These are phyloP conservation scores for Metridium senile DNA, from an alignment of 92 coral and sea anemone species.

Conservation along the genomic window DNA sequence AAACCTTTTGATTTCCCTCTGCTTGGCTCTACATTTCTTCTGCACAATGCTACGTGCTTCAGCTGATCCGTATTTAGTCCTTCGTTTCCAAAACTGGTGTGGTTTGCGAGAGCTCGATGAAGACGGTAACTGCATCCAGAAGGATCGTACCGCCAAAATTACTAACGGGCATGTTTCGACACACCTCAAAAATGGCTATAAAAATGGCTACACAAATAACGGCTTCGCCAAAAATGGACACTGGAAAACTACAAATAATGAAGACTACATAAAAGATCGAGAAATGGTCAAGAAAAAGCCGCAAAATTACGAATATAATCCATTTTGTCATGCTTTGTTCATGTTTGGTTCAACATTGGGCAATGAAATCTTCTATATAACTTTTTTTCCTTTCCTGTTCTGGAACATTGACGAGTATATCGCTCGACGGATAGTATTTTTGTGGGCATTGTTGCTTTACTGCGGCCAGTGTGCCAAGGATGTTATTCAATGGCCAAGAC, in stretches of 20 bases:
- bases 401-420: conserved; percentile 91
- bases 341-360: conserved; percentile 87
- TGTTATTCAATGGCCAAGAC: conserved; percentile 89
- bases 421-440: conserved; percentile 67
- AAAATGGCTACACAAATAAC: conserved; percentile 27
- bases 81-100: conserved; percentile 80
- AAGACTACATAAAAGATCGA: conserved; percentile 34
- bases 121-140: conserved; percentile 34
- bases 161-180: conserved; percentile 39
- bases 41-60: conserved; percentile 80
- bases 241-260: conserved; percentile 13
- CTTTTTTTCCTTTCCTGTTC: conserved; percentile 84
- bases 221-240: conserved; percentile 46
- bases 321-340: conserved; percentile 74
- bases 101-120: conserved; percentile 65
- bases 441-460: conserved; percentile 89
- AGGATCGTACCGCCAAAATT: conserved; percentile 20
- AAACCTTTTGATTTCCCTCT: not conserved
- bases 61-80: conserved; percentile 84
- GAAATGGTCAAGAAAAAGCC: conserved; percentile 24
- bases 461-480: conserved; percentile 93
- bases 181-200: conserved; percentile 14
- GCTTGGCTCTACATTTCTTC: conserved; percentile 17
- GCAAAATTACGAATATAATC: conserved; percentile 63
- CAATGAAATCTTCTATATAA: conserved; percentile 85